Conservation (phyloP, 2,888 invertebrate species). For the Mesochorus sp. region DNA sequence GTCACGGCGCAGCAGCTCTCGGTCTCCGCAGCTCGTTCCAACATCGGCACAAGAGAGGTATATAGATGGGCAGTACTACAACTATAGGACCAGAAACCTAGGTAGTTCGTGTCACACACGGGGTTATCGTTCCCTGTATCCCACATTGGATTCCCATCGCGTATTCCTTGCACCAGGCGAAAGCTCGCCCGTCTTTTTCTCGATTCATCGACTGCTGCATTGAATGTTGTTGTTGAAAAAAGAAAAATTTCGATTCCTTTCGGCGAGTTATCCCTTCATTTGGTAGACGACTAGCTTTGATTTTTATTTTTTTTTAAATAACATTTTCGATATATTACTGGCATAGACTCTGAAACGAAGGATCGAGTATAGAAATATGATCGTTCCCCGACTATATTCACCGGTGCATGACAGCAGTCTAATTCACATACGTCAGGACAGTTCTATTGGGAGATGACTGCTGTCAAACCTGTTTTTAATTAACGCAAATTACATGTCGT, state of each 20-base stretch:
- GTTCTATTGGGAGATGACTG: too few relatives aligned
- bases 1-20: not conserved
- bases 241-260: not conserved
- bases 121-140: constrained; percentile 45
- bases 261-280: constrained; percentile 6
- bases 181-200: not conserved
- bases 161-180: not conserved
- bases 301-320: too few relatives aligned
- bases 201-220: not conserved
- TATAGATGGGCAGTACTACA: not conserved
- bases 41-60: constrained; percentile 24
- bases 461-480: not conserved
- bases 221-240: not conserved
- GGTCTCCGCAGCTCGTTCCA: constrained; percentile 17
- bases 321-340: too few relatives aligned
- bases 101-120: constrained; percentile 17
- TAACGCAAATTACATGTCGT: too few relatives aligned
- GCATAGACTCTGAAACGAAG: too few relatives aligned
- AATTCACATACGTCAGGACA: too few relatives aligned
- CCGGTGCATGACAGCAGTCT: too few relatives aligned
- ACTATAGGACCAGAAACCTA: not conserved
- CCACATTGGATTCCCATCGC: constrained; percentile 36
- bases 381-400: too few relatives aligned
- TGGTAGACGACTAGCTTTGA: too few relatives aligned
- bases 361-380: too few relatives aligned